A percentile compares a stretch with the other conserved stretches of the same genome.
Conservation (phyloP, 2,113 vertebrate species). For the Nematolebias whitei region DNA sequence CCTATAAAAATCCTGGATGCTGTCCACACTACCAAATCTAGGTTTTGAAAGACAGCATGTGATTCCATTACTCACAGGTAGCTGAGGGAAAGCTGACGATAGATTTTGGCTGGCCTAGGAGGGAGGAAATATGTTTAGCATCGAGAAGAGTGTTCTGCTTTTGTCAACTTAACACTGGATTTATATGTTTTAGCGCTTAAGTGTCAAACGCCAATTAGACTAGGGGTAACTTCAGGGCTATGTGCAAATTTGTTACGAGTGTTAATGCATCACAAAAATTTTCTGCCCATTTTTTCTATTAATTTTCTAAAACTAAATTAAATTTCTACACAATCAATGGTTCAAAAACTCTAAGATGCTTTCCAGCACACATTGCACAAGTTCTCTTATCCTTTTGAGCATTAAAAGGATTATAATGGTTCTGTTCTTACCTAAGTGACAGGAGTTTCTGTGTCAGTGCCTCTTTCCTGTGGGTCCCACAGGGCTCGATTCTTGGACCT, state of each 20-base stretch:
- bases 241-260: no score
- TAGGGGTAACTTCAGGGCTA: no score
- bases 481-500: no score
- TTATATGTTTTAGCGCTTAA: conserved; percentile 12
- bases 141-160: conserved; percentile 24
- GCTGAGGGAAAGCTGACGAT: conserved; percentile 18
- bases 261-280: no score
- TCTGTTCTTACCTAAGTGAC: no score
- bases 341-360: conserved; percentile 32
- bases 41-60: conserved; percentile 20
- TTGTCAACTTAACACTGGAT: conserved; percentile 45
- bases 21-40: conserved; percentile 22
- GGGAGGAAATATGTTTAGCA: conserved; percentile 33
- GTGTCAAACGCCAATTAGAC: conserved; percentile 14
- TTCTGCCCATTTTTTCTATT: no score
- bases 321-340: neutral
- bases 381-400: conserved; percentile 33
- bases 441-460: no score
- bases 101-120: conserved; percentile 36
- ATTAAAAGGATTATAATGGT: no score
- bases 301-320: no score
- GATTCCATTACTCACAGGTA: conserved; percentile 29
- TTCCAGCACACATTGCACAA: conserved; percentile 34
- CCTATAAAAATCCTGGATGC: conserved; percentile 18
- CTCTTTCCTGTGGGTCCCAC: no score